phyloP scores from a whole-genome alignment of 2,113 vertebrate species.

The Formicarius rufipectus region DNA sequence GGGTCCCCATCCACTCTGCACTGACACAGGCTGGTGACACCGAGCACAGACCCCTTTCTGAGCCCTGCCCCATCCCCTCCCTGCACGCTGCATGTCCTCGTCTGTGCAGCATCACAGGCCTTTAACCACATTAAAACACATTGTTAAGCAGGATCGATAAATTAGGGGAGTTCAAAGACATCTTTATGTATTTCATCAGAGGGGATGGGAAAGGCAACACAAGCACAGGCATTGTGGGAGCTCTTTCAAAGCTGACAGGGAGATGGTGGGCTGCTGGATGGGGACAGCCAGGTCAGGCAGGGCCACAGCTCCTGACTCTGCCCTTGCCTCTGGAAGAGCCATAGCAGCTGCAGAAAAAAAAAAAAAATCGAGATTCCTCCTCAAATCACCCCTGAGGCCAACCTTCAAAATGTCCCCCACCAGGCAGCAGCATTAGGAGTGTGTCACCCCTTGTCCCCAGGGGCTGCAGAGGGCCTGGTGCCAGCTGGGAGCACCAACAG shows the following conservation, averaged over 20 bases:
- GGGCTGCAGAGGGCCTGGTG: not conserved
- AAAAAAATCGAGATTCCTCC: not conserved
- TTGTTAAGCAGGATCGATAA: not conserved
- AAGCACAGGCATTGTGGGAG: fast-evolving
- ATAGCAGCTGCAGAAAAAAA: not conserved
- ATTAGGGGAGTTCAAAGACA: not conserved
- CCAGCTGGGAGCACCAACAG: not conserved
- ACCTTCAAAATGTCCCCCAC: not conserved
- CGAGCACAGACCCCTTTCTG: fast-evolving
- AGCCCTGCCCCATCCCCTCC: not conserved
- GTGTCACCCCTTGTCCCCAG: no score
- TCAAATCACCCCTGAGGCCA: not conserved
- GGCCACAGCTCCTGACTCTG: not conserved
- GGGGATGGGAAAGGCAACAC: not conserved
- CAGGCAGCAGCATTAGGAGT: not conserved
- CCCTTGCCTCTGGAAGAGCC: not conserved
- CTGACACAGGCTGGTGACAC: fast-evolving
- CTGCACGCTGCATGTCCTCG: fast-evolving
- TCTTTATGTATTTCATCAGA: not conserved
- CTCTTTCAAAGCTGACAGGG: not conserved
- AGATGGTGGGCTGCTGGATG: not conserved
- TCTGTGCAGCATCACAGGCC: not conserved
- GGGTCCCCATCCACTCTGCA: fast-evolving
- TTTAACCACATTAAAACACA: not conserved
- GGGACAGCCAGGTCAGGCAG: not conserved